Evolutionary conservation across 2,113 vertebrate species (phyloP).

Genomic region (Saccopteryx bilineata): DNA sequence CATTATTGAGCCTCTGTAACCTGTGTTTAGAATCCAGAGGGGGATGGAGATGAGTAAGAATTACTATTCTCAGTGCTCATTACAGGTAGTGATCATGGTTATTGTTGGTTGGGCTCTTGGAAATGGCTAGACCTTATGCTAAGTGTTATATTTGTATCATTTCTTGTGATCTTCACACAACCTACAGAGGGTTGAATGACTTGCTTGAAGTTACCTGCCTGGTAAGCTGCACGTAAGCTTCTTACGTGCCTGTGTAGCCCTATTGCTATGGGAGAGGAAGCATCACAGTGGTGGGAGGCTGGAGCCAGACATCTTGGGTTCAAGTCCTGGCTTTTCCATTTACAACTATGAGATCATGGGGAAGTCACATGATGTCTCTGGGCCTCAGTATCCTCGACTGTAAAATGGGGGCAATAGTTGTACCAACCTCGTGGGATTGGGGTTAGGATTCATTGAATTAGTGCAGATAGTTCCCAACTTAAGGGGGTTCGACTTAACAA

Average conservation of each 20-base stretch:
- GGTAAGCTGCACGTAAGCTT: background rate
- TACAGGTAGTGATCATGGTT: background rate
- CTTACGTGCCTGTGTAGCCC: no score
- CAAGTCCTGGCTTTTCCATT: background rate
- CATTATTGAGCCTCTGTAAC: background rate
- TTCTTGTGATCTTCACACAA: background rate
- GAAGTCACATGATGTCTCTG: background rate
- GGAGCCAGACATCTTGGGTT: background rate
- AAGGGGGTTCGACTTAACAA: background rate
- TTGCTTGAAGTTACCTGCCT: background rate
- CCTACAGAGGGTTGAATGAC: background rate
- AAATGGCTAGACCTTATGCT: no score
- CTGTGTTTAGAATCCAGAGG: background rate
- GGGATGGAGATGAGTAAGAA: background rate
- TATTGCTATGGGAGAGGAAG: background rate
- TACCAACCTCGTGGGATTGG: background rate
- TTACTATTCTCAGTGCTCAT: background rate
- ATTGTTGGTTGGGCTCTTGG: background rate
- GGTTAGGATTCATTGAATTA: background rate
- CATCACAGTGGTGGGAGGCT: background rate
- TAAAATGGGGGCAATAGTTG: background rate
- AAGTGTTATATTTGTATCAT: rapidly evolving
- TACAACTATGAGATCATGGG: background rate
- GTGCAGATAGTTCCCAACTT: background rate
- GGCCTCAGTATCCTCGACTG: background rate